Evolutionary conservation across 2,113 vertebrate genomes (phyloP).

Genomic region (Meriones unguiculatus): DNA sequence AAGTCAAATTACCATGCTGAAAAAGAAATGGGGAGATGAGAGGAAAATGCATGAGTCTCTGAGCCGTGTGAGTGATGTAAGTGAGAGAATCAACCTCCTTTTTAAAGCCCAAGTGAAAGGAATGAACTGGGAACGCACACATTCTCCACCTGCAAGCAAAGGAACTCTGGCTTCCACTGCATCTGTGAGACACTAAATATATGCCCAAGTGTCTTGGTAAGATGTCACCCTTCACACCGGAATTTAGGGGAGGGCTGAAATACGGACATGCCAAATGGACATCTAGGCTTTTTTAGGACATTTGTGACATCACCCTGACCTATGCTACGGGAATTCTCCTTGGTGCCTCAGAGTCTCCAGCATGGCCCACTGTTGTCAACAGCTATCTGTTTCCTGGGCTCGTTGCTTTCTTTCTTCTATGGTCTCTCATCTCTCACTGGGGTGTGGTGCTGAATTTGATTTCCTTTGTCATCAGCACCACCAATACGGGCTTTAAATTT

Average conservation of each 20-base stretch:
- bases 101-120: not conserved
- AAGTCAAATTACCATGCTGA: not conserved
- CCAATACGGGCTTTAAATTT: slow-evolving; percentile 78
- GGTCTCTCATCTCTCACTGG: not conserved
- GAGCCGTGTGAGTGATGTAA: not conserved
- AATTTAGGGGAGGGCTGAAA: not conserved
- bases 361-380: fast-evolving
- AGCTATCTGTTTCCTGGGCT: not conserved
- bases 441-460: slow-evolving; percentile 65
- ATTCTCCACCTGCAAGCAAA: not conserved
- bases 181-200: not conserved
- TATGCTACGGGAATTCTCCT: not conserved
- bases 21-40: not conserved
- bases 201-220: not conserved
- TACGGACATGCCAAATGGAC: not conserved
- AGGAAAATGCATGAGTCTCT: too few relatives aligned
- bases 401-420: not conserved
- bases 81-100: not conserved
- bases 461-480: slow-evolving; percentile 81
- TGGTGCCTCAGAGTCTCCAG: not conserved
- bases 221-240: not conserved
- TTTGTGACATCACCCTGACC: not conserved
- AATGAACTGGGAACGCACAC: fast-evolving
- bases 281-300: not conserved
- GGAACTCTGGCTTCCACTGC: not conserved